Evolutionary conservation across 2,797 vertebrate species (phyloP), one percentile per base, ranked within the genome.

Genomic region (Anguilla anguilla): DNA sequence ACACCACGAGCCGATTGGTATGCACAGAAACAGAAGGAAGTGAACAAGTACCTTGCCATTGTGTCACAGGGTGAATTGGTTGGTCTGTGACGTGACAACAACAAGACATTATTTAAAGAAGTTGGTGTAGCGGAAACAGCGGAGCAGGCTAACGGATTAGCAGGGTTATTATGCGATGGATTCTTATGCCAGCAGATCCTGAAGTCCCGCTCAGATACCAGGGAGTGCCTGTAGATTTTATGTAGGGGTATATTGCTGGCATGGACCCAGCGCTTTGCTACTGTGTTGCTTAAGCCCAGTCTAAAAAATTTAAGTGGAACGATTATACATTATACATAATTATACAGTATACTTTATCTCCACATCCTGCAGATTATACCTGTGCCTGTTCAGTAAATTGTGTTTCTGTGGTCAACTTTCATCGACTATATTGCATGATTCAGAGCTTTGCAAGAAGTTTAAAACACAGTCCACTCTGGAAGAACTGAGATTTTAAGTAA

Each of bases 1-100:
- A 55, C 6, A n/a, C 19, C 28, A 31, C 28, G 19, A 46, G 19
- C 67, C 81, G n/a, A 61, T 39, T 61, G 6, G 49, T 35, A 55
- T 39, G 61, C 64, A 84, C 28, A 49, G 81, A 74, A 83, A 87
- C 51, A 9, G 19, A 13, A 61, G 51, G 64, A 87, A 83, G 43
- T 13, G 69, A 69, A 74, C 7, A 64, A 72, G 74, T 84, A 59
- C 28, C 61, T 84, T 46, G 51, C 74, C 69, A 72, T 39, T 84
- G 10, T 74, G 10, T 11, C 64, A 5, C 51, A 3, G 51, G 83
- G 82, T 87, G 59, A 25, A 53, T 55, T 35, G 67, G 28, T 84
- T 53, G 22, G 61, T 51, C 1, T 35, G 61, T 15, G 53, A 87
- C 25, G 87, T 59, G 43, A 57, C 28, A 83, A 51, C 17, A 22